phyloP scores from a whole-genome alignment of 2,113 vertebrate species.

The Heterotilapia buettikoferi region DNA sequence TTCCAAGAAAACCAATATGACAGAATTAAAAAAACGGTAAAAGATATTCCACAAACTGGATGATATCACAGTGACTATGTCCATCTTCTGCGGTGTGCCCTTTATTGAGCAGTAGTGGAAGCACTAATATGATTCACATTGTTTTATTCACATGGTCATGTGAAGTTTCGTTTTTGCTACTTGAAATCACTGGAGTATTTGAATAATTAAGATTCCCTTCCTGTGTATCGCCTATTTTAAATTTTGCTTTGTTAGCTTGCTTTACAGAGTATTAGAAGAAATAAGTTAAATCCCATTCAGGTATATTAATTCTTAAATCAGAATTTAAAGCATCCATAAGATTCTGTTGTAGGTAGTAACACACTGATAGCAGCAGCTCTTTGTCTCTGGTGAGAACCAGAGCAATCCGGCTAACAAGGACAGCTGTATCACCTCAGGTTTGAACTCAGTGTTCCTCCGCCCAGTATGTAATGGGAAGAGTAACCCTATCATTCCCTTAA shows the following conservation, averaged over 20 bases:
- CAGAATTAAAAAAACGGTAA: neutral
- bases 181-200: neutral
- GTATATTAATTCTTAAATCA: neutral
- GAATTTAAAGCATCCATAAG: rapidly evolving
- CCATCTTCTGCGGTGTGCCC: neutral
- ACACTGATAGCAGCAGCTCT: neutral
- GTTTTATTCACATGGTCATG: neutral
- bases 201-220: neutral
- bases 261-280: neutral
- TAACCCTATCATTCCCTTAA: neutral
- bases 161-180: neutral
- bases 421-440: neutral
- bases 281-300: neutral
- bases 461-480: neutral
- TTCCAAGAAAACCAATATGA: neutral
- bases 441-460: conserved; percentile 16
- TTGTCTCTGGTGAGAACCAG: neutral
- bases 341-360: neutral
- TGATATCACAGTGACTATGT: neutral
- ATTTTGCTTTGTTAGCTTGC: neutral
- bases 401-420: neutral
- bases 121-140: neutral
- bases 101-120: neutral
- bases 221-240: neutral
- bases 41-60: neutral